Conservation (phyloP, 2,113 vertebrate genomes). For the Pachypanchax playfairii region DNA sequence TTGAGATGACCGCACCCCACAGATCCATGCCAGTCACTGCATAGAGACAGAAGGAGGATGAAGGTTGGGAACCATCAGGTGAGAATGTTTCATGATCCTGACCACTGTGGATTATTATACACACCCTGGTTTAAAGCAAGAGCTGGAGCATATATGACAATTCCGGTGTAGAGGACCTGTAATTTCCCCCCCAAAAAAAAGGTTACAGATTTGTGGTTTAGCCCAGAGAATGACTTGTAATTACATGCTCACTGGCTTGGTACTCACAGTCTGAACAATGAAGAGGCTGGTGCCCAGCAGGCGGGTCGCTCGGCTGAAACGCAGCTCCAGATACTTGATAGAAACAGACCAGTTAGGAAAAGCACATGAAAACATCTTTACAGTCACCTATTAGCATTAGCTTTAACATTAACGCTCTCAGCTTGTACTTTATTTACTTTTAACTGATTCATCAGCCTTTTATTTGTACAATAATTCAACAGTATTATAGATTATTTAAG, state of each 20-base stretch:
- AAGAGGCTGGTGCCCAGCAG: conserved; percentile 86
- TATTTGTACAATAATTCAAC: not conserved
- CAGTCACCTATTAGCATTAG: not conserved
- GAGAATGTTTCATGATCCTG: conserved; percentile 12
- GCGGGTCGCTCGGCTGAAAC: conserved; percentile 86
- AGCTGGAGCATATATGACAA: conserved; percentile 95
- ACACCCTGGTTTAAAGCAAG: conserved; percentile 96
- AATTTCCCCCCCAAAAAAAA: not conserved
- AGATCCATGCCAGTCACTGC: conserved; percentile 88
- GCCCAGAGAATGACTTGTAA: not conserved
- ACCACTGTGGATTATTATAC: not conserved
- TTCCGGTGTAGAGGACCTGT: conserved; percentile 93
- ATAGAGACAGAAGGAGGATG: conserved; percentile 20
- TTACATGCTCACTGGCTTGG: conserved; percentile 15
- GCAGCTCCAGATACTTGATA: conserved; percentile 88
- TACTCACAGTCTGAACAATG: conserved; percentile 89
- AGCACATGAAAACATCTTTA: not conserved
- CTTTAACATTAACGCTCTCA: no score
- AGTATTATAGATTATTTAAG: no score
- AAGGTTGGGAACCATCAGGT: conserved; percentile 7
- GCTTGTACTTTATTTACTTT: no score
- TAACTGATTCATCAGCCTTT: not conserved
- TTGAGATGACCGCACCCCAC: conserved; percentile 88
- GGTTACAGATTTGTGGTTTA: conserved; percentile 16
- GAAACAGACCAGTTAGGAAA: not conserved